Base-by-base conservation (phyloP, 2,888 invertebrate genomes). In the Cheilosia pagana region DNA sequence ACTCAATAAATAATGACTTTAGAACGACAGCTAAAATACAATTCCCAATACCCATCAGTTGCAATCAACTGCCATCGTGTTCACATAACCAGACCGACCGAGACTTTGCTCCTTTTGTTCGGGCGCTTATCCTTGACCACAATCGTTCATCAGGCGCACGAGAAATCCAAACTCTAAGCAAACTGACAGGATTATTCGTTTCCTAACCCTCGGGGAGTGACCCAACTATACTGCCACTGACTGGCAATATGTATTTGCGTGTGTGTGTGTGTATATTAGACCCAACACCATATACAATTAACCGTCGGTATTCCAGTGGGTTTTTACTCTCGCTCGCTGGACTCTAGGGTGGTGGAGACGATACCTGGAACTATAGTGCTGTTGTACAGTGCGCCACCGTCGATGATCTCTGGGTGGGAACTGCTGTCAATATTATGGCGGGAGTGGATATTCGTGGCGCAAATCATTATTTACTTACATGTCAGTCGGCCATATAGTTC, bases 101-200 rank as follows among this genome's bases (percentile, higher is more conserved):
- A 81, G 45, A 67, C 75, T 75, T 23, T 70, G 14, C 41, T 57
- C 70, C 62, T 57, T 62, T 68, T 72, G 53, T 71, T 76, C 53
- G 52, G 59, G 81, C 81, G 81, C 85, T 81, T 85, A 85, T 81
- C 85, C 85, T 81, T 85, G 85, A 85, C 85, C 85, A 85, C 85
- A 85, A 76, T 76, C 75, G 81, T 85, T 63, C 75, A 85, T 85
- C 81, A 81, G 71, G 60, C 75, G 41, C 71, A 71, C 75, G 75
- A 81, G 75, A 72, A 81, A 85, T 85, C 75, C 71, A 81, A 81
- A 81, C 75, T 85, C 76, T 75, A 76, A 76, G 85, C 85, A 75
- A 85, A 85, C 85, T 67, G 85, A 85, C 81, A 81, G 85, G 85
- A 85, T 81, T 85, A 81, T 85, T 85, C 81, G 76, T 81, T 81